Conservation (phyloP, 1,140 invertebrate genomes). For the Elymnias hypermnestra region DNA sequence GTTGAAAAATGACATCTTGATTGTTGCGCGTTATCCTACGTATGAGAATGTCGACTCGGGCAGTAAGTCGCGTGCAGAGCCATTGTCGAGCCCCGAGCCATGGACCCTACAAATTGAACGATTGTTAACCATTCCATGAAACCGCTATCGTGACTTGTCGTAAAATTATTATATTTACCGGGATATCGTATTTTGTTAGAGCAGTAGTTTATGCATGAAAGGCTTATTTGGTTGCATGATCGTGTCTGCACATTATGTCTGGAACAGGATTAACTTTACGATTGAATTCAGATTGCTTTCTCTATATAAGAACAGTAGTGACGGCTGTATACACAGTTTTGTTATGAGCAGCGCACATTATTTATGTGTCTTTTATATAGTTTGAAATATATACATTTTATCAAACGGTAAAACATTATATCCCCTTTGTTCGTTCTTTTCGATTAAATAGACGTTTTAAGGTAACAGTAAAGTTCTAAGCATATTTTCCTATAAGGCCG, state of each 20-base stretch:
- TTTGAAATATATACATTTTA: not conserved
- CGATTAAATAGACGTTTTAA: no score
- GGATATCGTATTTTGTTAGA: conserved; percentile 48
- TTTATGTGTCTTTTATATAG: conserved; percentile 5
- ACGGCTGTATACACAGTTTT: conserved; percentile 9
- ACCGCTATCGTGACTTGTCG: conserved; percentile 64
- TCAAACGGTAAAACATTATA: not conserved
- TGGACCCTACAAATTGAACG: conserved; percentile 69
- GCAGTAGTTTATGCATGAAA: conserved; percentile 33
- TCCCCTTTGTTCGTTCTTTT: no score
- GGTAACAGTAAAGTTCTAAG: no score
- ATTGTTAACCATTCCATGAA: conserved; percentile 65
- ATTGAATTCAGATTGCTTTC: conserved; percentile 23
- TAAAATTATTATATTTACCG: conserved; percentile 58
- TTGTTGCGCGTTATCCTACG: conserved; percentile 72
- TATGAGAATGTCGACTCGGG: conserved; percentile 58
- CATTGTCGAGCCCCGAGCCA: conserved; percentile 50
- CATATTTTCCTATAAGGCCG: no score
- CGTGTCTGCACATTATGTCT: conserved; percentile 19
- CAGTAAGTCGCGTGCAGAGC: conserved; percentile 55
- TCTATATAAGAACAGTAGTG: conserved; percentile 16
- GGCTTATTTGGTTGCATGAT: conserved; percentile 28
- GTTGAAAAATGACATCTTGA: conserved; percentile 76
- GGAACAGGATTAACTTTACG: conserved; percentile 21
- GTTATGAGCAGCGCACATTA: not conserved